phyloP scores from a whole-genome alignment of 2,797 vertebrate genomes.

The Trachops cirrhosus region DNA sequence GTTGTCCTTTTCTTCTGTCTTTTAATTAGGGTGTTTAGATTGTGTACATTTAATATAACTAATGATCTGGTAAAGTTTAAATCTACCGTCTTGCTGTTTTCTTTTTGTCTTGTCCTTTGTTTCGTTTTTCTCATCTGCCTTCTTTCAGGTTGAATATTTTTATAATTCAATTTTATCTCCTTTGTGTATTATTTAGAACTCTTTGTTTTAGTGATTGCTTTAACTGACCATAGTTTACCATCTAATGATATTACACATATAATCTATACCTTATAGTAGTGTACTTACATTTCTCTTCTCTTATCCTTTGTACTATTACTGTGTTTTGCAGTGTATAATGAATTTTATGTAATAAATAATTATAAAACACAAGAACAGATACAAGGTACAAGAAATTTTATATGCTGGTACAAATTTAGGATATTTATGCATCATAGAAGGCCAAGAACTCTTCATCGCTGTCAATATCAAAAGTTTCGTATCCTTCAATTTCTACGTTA shows the following conservation, averaged over 20 bases:
- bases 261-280: not conserved
- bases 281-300: not conserved
- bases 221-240: not conserved
- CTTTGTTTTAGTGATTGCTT: constrained; percentile 19
- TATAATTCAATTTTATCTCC: not conserved
- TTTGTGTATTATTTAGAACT: not conserved
- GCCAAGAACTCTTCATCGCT: no score
- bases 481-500: no score
- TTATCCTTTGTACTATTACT: not conserved
- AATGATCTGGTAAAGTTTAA: not conserved
- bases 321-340: no score
- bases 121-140: not conserved
- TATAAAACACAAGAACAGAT: no score
- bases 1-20: not conserved
- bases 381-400: no score
- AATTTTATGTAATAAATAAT: no score
- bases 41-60: constrained; percentile 17
- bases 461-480: no score
- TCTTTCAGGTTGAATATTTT: not conserved
- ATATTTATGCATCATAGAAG: no score
- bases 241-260: not conserved
- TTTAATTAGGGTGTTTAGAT: not conserved
- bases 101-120: not conserved
- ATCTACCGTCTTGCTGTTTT: not conserved
- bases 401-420: no score